A percentile compares a stretch with the other conserved stretches of the same genome.
Conservation (phyloP, 1,140 invertebrate species). For the Lepidurus arcticus region DNA sequence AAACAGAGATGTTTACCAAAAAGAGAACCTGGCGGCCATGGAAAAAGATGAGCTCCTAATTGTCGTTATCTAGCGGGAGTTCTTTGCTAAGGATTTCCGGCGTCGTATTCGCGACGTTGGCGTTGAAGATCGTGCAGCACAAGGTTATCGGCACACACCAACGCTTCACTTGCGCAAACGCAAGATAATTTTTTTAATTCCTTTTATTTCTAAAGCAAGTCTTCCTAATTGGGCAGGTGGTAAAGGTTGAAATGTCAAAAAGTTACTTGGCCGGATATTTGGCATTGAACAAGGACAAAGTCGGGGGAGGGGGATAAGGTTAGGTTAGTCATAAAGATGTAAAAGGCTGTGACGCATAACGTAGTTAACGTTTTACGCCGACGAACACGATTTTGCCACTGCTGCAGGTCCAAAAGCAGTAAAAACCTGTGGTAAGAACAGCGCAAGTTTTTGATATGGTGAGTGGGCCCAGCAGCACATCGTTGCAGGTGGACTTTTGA, state of each 20-base stretch:
- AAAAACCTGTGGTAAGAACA: background rate
- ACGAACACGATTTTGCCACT: background rate
- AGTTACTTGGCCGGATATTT: background rate
- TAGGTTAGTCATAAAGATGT: background rate
- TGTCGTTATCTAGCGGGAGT: background rate
- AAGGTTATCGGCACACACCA: background rate
- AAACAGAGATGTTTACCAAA: background rate
- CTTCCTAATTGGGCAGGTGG: background rate
- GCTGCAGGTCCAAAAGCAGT: too few relatives aligned
- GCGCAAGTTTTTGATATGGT: background rate
- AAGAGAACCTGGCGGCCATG: background rate
- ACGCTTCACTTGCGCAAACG: background rate
- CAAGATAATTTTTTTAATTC: background rate
- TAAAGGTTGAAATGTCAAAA: background rate
- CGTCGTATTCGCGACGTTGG: constrained; percentile 16
- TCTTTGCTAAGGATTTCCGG: background rate
- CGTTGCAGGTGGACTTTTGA: background rate
- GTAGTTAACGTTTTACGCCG: background rate
- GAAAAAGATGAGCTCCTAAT: background rate
- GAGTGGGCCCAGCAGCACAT: background rate
- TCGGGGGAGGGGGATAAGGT: background rate
- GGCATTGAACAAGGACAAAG: background rate
- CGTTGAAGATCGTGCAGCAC: background rate
- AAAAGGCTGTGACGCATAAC: constrained; percentile 9
- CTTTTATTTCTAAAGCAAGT: background rate